Base-by-base conservation (phyloP, 1,140 invertebrate genomes). In the Drosophila nannoptera region DNA sequence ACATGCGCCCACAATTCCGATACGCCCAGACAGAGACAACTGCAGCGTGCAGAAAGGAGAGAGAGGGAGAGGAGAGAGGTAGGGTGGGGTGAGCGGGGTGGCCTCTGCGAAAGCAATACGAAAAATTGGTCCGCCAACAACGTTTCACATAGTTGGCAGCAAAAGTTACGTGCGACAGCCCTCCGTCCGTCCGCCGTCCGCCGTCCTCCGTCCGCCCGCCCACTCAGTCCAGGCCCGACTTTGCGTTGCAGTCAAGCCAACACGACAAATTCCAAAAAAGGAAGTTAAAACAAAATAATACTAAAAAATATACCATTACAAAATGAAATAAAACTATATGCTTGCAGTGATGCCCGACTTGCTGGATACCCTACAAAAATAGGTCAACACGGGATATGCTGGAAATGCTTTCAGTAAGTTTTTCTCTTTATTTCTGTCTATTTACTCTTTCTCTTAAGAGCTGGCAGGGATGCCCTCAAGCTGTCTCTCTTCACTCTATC, bases 1-100 rank as follows among this genome's bases (percentile, higher is more conserved):
- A 68, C 64, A 72, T 68, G 64, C 63, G 64, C 54, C 64, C 69
- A 43, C 70, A 69, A 46, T 69, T 53, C 58, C 63, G 36, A 46
- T 49, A 60, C n/a, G 38, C 5, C 40, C 49, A 35, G 36, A 7
- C 4, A 48, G 33, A 62, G 22, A 22, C 22, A 22, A 22, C 22
- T 22, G 22, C 22, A 22, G 22, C 22, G 22, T 22, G 22, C 1
- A 22, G 22, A 22, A 22, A 22, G 22, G 9, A 52, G 12, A 62
- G 8, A 43, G 16, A 59, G 29, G 29, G 9, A 35, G 12, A 36
- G 12, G 12, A 36, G 12, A 14, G 4, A 36, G 38, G 9, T 29
- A 29, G 9, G 16, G 12, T 4, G 35, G 22, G 11, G 22, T 2
- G 5, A 36, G 1, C 11, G 14, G 61, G 42, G 3, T 4, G 48